Evolutionary conservation across 1,140 invertebrate species (phyloP), one percentile per base, ranked within the genome.

Genomic region (Drosophila cardini): DNA sequence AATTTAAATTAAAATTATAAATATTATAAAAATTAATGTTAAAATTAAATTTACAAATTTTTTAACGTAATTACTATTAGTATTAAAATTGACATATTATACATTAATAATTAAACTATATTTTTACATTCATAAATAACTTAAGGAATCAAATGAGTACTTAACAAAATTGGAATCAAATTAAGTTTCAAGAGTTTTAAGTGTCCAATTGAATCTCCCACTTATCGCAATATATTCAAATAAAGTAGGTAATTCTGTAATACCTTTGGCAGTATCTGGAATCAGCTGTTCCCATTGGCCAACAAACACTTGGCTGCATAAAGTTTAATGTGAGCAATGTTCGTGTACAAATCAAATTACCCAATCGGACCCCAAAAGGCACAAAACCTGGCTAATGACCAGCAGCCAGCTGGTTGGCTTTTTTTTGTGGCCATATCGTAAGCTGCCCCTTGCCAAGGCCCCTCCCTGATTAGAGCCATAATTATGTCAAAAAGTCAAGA

Each of bases 401-500:
- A 64, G 53, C 80, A 68, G 68, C 50, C 48, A 60, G 75, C 76
- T 64, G 76, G 53, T 63, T 77, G 57, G 42, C 64, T 53, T 13
- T 32, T 13, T 32, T 63, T 43, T 34, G 38, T 15, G 52, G 38
- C 62, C 43, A 58, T 48, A 60, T 65, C 53, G 48, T 48, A 65
- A 67, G 7, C 38, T 45, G 46, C 34, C 45, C 16, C 16, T 10
- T 9, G 11, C 16, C 21, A 26, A 11, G 21, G 4, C 61, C 18
- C 38, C 43, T n/a, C 18, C 13, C 16, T 9, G 48, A 40, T 13
- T 40, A 55, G 16, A 57, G 50, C 72, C 69, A 73, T 65, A 87
- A 79, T 79, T 79, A 79, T 86, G 83, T 82, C 76, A 87, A 81
- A 85, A 70, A 53, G 46, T 62, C 71, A 86, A 81, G 80, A 73